Evolutionary conservation across 2,888 invertebrate genomes (phyloP).

Genomic region (Diaperis boleti): DNA sequence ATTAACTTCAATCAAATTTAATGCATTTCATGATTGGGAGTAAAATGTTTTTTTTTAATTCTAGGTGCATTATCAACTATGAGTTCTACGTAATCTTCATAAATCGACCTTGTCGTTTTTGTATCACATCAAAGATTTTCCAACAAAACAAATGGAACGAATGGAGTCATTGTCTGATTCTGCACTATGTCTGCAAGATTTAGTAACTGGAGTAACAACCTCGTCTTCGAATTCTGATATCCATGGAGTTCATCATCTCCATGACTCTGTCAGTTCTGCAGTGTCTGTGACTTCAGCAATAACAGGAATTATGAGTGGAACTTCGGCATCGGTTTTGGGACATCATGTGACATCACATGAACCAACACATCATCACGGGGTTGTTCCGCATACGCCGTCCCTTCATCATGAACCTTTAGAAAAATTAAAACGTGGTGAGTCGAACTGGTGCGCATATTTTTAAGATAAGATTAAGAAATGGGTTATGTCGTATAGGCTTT

Average conservation of each 20-base stretch:
- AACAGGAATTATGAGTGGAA: slow-evolving; percentile 71
- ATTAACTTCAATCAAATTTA: no score
- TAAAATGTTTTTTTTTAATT: no score
- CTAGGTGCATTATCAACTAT: no score
- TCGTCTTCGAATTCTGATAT: slow-evolving; percentile 68
- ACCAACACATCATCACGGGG: slow-evolving; percentile 71
- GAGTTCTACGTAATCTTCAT: background rate
- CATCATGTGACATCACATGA: slow-evolving; percentile 65
- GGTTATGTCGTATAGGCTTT: no score
- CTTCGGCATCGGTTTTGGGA: slow-evolving; percentile 67
- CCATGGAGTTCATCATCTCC: slow-evolving; percentile 69
- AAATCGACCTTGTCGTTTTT: slow-evolving; percentile 20
- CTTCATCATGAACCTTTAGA: slow-evolving; percentile 80
- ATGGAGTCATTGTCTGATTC: slow-evolving; percentile 78
- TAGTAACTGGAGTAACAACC: slow-evolving; percentile 72
- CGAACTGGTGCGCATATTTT: background rate
- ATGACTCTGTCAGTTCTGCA: slow-evolving; percentile 69
- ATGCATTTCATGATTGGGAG: no score
- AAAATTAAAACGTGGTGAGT: slow-evolving; percentile 84
- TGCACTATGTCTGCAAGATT: slow-evolving; percentile 80
- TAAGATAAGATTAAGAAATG: no score
- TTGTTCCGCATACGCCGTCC: slow-evolving; percentile 71
- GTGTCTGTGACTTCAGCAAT: slow-evolving; percentile 72
- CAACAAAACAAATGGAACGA: slow-evolving; percentile 69
- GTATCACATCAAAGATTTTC: slow-evolving; percentile 14